Conservation (phyloP, 1,140 invertebrate genomes). For the Papilio xuthus region DNA sequence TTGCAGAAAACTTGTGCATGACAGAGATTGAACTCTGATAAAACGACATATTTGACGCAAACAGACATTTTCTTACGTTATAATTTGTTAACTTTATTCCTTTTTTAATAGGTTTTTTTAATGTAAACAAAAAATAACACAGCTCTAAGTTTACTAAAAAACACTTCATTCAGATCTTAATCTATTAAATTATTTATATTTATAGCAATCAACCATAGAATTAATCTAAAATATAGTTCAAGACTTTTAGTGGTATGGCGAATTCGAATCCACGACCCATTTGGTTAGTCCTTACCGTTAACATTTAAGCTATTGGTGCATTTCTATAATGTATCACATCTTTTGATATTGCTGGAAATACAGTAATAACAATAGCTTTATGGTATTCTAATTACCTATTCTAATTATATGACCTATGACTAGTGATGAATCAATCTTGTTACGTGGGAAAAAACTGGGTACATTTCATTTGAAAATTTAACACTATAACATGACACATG, state of each 20-base stretch:
- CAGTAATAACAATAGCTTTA: background rate
- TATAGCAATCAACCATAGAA: too few relatives aligned
- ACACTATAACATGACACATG: background rate
- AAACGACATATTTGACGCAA: constrained; percentile 59
- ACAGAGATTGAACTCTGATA: constrained; percentile 61
- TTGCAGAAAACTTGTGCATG: constrained; percentile 51
- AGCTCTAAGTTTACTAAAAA: too few relatives aligned
- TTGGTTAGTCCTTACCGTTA: background rate
- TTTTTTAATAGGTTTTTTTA: background rate
- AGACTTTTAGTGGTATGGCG: background rate
- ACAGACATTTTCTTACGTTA: constrained; percentile 57
- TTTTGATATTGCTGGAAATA: background rate
- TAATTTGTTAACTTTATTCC: constrained; percentile 45
- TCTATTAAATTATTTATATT: too few relatives aligned
- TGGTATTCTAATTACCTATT: background rate
- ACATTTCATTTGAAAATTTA: background rate
- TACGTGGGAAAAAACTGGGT: background rate
- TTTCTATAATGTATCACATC: background rate
- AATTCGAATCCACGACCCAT: background rate
- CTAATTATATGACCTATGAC: background rate
- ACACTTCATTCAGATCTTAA: too few relatives aligned
- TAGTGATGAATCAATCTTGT: background rate
- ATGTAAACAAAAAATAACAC: background rate
- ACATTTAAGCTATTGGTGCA: background rate
- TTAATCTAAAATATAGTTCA: background rate